phyloP scores from a whole-genome alignment of 2,888 invertebrate genomes.

The Melanostoma scalare region DNA sequence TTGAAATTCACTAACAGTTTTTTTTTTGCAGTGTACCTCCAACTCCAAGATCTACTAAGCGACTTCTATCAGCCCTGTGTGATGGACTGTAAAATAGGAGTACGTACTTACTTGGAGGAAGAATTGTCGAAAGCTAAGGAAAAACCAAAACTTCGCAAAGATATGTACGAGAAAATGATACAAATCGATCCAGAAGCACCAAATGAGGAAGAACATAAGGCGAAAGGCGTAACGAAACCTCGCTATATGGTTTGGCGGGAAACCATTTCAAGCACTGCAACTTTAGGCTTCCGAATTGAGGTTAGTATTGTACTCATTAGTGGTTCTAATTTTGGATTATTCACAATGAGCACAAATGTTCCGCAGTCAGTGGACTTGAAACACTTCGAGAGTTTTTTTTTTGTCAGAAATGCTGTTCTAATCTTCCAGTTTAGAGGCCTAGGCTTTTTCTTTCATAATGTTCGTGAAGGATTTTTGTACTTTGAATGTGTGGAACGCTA shows the following conservation, averaged over 20 bases:
- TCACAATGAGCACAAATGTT: not conserved
- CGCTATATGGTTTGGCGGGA: conserved; percentile 98
- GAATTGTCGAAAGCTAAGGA: conserved; percentile 97
- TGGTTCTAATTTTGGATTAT: not conserved
- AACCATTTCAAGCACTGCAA: conserved; percentile 98
- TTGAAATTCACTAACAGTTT: not conserved
- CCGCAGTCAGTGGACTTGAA: too few relatives aligned
- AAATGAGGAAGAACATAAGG: conserved; percentile 92
- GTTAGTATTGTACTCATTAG: conserved; percentile 70
- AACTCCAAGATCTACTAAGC: conserved; percentile 95
- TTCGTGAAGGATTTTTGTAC: too few relatives aligned
- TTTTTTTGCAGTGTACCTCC: conserved; percentile 87
- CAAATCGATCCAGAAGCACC: conserved; percentile 95
- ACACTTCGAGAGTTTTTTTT: not conserved
- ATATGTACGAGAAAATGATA: conserved; percentile 99
- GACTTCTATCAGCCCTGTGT: conserved; percentile 96
- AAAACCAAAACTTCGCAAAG: conserved; percentile 95
- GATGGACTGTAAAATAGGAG: conserved; percentile 98
- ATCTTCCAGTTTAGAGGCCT: not conserved
- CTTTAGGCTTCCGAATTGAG: conserved; percentile 97
- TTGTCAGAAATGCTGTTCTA: not conserved
- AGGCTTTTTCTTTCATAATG: too few relatives aligned
- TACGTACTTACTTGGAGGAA: conserved; percentile 96
- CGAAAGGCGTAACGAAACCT: conserved; percentile 96
- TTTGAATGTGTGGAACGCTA: too few relatives aligned